Evolutionary conservation across 1,140 invertebrate genomes (phyloP), one percentile per base, ranked within the genome.

Genomic region (Leucophenga varia): DNA sequence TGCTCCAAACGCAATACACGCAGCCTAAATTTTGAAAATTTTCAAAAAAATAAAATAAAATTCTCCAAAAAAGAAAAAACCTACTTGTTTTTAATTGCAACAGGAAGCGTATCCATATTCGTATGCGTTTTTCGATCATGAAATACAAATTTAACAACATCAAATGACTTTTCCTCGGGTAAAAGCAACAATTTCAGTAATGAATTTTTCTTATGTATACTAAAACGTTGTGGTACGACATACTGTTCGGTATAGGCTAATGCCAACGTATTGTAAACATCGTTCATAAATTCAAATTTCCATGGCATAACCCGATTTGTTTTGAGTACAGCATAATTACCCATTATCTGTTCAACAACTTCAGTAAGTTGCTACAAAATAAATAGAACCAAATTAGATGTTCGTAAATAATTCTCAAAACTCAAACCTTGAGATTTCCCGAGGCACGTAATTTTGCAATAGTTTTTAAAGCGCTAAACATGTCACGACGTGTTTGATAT

Each of bases 281-380:
- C 71, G 25, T 65, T 69, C 0, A 71, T 21, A 34, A 73, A 74
- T 35, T 74, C 70, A 38, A 65, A 64, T 47, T 73, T 73, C 64
- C 70, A 71, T 1, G 70, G 71, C 67, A 73, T 72, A 22, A 61
- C 56, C 9, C 67, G 52, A 49, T 50, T 32, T 1, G 71, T 73
- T 53, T 74, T 73, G 13, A 58, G 22, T 0, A 71, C 57, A 2
- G 61, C 55, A 47, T 71, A 73, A 31, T 71, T 49, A n/a, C 67
- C 64, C 70, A 74, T 73, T 5, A 67, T 40, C 38, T 67, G 54
- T 18, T 74, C 67, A 17, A 74, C 49, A 36, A 68, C 9, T 39
- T 54, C 1, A n/a, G 44, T 39, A 8, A 64, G 52, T 47, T 50
- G 61, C 61, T 64, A 8, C n/a, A 14, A 44, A 32, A 31, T 17